Evolutionary conservation across 23 tunicate genomes (phyloP).

Genomic region (Ascidia mentula): DNA sequence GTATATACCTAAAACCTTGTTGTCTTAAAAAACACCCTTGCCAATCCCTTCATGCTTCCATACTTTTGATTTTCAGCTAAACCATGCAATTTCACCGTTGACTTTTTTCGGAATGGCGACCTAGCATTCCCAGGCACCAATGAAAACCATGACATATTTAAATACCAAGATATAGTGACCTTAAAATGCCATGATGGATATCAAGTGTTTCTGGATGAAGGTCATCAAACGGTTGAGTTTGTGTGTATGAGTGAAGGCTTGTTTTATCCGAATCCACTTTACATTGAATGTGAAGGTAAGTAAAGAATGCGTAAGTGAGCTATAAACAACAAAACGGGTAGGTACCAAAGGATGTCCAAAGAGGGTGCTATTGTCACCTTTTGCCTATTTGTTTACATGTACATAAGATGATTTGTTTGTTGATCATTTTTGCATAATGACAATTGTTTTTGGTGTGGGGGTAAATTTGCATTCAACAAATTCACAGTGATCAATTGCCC

Average conservation of each 20-base stretch:
- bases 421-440: too few relatives aligned
- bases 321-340: too few relatives aligned
- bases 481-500: constrained; percentile 74
- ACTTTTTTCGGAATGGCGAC: constrained; percentile 22
- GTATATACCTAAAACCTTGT: too few relatives aligned
- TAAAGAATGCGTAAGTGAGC: too few relatives aligned
- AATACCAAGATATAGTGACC: constrained; percentile 40
- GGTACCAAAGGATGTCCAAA: too few relatives aligned
- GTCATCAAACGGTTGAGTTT: constrained; percentile 32
- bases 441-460: too few relatives aligned
- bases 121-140: background rate
- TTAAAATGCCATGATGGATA: constrained; percentile 63
- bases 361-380: too few relatives aligned
- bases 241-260: constrained; percentile 26
- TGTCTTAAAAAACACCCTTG: too few relatives aligned
- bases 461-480: too few relatives aligned
- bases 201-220: constrained; percentile 47
- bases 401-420: too few relatives aligned
- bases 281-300: constrained; percentile 54
- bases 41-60: too few relatives aligned
- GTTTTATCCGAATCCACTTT: constrained; percentile 60
- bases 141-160: background rate
- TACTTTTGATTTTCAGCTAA: constrained; percentile 20
- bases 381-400: too few relatives aligned
- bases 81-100: constrained; percentile 30